Base-by-base conservation (phyloP, 2,113 vertebrate genomes). In the Calonectris borealis region DNA sequence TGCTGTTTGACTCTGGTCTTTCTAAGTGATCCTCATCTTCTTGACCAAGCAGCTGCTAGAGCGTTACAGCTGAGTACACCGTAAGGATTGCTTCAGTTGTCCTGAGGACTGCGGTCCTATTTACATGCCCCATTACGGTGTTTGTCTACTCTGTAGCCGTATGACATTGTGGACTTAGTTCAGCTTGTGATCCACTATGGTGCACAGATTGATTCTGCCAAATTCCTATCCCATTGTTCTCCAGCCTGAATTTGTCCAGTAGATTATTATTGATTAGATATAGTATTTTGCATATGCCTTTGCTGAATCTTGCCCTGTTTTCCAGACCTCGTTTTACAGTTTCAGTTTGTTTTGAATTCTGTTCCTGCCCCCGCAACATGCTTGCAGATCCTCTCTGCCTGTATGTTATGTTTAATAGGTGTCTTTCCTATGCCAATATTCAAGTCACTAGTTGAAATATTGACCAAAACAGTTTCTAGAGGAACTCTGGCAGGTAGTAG, bases 291-390 rank as follows among this genome's bases (percentile, higher is more conserved):
- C 17, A 29, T 78, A 55, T 42, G 32, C 6, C 25, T 91, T 96
- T 76, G 29, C 19, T 83, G 40, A 71, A 44, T 76, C 71, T 65
- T 86, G 36, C 29, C 12, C 19, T 84, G 21, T 44, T 88, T 84
- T 94, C 20, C 18, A 65, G 44, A 51, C 32, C 10, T 36, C 1
- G 0, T 66, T 83, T 75, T 76, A 49, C 4, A 7, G 17, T 82
- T 70, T 42, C 31, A 24, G 18, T 58, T 77, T 40, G 16, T 27
- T 89, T 62, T 85, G 29, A 85, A 48, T 95, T 85, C 44, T 76
- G 1, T 61, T 90, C 10, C 20, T 69, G 24, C 20, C 21, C 21
- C 21, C 16, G 1, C 16, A 72, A 1, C 1, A 0, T 44, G 12
- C 38, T 72, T 65, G 21, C 10, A 22, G 66, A 75, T 69, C 16